Evolutionary conservation across 2,113 vertebrate genomes (phyloP).

Genomic region (Mus musculus): DNA sequence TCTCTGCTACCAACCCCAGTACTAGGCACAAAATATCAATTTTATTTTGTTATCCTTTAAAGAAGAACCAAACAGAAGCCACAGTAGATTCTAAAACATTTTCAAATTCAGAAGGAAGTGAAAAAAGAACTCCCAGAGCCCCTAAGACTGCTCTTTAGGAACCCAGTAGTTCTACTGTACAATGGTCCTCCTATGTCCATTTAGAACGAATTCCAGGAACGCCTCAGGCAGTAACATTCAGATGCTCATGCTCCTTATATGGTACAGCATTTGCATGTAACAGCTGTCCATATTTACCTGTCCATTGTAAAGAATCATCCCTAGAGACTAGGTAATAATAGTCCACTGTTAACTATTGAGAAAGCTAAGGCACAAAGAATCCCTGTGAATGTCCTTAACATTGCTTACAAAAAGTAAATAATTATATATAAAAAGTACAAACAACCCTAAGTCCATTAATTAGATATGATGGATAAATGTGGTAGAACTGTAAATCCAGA

Average conservation of each 20-base stretch:
- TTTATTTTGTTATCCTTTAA: neutral
- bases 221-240: neutral
- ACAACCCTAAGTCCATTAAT: neutral
- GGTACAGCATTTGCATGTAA: neutral
- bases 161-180: neutral
- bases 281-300: neutral
- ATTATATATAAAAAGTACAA: neutral
- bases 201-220: neutral
- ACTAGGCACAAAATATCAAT: neutral
- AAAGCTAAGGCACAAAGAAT: neutral
- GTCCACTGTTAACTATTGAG: neutral
- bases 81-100: neutral
- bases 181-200: neutral
- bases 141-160: neutral
- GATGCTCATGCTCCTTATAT: neutral
- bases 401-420: neutral
- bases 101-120: neutral
- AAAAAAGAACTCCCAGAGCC: neutral
- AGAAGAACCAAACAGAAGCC: neutral
- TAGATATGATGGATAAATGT: neutral
- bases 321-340: neutral
- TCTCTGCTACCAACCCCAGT: neutral
- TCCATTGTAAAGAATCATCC: neutral
- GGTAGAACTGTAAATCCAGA: neutral
- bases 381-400: neutral